Conservation (phyloP, 1,140 invertebrate genomes). For the Rhopalosiphum maidis region DNA sequence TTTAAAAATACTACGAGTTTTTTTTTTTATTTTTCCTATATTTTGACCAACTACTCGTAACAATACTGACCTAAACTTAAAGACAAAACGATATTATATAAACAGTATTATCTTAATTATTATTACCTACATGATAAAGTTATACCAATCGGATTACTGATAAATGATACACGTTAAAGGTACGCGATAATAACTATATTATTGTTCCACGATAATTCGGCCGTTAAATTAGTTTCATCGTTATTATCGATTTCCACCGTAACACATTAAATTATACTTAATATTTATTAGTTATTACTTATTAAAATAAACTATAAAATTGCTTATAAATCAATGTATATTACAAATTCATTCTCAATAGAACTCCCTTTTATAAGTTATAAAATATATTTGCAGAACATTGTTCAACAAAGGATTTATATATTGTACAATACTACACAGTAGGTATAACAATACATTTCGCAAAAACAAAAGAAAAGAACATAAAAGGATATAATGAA, state of each 20-base stretch:
- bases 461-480: background rate
- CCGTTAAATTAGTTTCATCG: background rate
- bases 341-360: background rate
- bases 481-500: background rate
- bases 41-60: background rate
- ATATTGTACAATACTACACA: background rate
- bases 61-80: background rate
- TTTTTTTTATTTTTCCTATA: background rate
- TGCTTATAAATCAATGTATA: background rate
- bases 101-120: background rate
- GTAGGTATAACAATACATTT: background rate
- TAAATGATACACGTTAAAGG: background rate
- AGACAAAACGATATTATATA: background rate
- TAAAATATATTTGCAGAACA: background rate
- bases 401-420: background rate
- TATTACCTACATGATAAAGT: background rate
- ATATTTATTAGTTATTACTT: background rate
- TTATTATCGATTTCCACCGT: background rate
- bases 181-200: background rate
- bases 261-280: background rate
- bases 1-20: background rate
- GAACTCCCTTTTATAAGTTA: background rate
- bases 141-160: background rate
- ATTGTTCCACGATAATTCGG: background rate
- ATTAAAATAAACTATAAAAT: background rate